These are phyloP conservation scores for Xiphydria camelus DNA, from an alignment of 2,888 invertebrate genomes.

Conservation along the genomic window DNA sequence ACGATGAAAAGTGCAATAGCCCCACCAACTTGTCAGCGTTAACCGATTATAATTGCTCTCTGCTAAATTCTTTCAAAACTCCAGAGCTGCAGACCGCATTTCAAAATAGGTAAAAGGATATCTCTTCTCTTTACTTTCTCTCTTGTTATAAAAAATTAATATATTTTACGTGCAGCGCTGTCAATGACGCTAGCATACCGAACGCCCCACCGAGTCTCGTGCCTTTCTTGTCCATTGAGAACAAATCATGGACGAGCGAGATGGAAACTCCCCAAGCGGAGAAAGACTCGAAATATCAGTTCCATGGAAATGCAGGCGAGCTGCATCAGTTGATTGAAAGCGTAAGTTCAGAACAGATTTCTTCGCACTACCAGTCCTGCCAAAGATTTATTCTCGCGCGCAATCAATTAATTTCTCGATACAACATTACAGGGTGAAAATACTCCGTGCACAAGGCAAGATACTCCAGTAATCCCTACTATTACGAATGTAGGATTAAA, in stretches of 20 bases:
- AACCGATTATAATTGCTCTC: conserved; percentile 1
- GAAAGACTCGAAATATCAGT: too few species aligned
- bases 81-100: conserved; percentile 17
- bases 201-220: conserved; percentile 37
- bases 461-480: background rate
- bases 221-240: conserved; percentile 37
- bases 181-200: conserved; percentile 37
- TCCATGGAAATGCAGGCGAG: too few species aligned
- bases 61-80: conserved; percentile 20
- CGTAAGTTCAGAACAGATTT: too few species aligned
- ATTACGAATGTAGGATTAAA: conserved; percentile 16
- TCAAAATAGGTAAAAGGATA: conserved; percentile 16
- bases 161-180: conserved; percentile 23
- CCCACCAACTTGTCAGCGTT: too few species aligned
- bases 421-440: conserved; percentile 8
- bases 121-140: background rate
- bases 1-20: too few species aligned
- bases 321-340: too few species aligned
- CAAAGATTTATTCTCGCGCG: too few species aligned
- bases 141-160: background rate
- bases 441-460: background rate
- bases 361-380: too few species aligned
- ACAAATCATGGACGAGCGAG: conserved; percentile 41
- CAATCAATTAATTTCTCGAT: too few species aligned
- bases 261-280: conserved; percentile 45